Conservation (phyloP, 2,888 invertebrate species). For the Orthosia incerta region DNA sequence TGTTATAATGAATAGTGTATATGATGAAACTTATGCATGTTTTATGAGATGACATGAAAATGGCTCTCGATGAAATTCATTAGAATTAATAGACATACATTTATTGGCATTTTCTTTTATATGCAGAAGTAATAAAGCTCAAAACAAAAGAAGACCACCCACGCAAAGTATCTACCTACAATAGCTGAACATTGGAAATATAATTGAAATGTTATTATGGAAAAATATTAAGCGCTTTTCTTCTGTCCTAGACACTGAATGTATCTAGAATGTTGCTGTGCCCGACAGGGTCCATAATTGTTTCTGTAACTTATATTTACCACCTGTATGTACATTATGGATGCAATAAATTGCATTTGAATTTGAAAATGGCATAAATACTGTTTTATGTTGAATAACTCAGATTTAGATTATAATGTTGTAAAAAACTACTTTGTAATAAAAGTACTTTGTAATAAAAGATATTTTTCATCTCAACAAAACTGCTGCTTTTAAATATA, state of each 20-base stretch:
- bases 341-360: no score
- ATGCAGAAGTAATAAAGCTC: neutral
- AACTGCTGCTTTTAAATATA: neutral
- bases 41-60: slow-evolving; percentile 6
- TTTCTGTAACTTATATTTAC: no score
- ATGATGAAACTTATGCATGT: neutral
- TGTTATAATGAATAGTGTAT: neutral
- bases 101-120: neutral
- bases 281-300: no score
- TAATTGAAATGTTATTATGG: no score
- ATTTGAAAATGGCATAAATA: neutral
- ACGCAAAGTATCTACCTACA: neutral
- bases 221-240: no score
- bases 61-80: neutral
- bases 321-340: no score
- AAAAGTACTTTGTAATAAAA: no score
- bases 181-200: no score
- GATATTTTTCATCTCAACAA: neutral
- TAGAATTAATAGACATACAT: neutral
- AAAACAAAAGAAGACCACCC: slow-evolving; percentile 1
- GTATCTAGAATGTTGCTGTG: no score
- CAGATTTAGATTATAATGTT: no score
- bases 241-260: no score
- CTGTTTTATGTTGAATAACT: neutral
- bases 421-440: no score